Evolutionary conservation across 2,797 vertebrate species (phyloP).

Genomic region (Saxicola maurus): DNA sequence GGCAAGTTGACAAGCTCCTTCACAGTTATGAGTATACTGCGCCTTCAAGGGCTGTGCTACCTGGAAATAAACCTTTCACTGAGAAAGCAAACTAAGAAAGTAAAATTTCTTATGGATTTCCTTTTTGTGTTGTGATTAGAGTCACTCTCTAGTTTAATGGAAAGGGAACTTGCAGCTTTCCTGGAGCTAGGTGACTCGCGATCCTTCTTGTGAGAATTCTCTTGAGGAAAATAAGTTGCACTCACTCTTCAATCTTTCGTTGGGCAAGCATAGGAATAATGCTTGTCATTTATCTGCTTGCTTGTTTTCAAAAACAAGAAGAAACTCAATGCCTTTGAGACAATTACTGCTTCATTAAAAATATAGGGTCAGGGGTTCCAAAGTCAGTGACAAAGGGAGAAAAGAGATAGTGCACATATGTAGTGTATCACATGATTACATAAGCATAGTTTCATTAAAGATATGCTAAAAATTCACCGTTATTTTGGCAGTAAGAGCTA

Average conservation of each 20-base stretch:
- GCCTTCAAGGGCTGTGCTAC: neutral
- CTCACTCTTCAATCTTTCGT: neutral
- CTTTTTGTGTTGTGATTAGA: neutral
- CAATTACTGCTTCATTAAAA: neutral
- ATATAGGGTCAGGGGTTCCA: neutral
- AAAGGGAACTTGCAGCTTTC: neutral
- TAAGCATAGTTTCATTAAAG: neutral
- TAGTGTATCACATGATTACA: neutral
- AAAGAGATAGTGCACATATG: neutral
- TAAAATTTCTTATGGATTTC: neutral
- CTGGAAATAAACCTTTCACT: neutral
- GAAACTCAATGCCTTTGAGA: neutral
- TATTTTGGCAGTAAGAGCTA: neutral
- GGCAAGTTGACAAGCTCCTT: neutral
- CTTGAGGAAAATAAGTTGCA: neutral
- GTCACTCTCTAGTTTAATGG: neutral
- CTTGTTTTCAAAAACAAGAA: neutral
- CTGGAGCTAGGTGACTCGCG: accelerated
- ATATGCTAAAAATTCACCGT: accelerated
- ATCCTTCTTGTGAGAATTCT: neutral
- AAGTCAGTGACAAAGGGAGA: neutral
- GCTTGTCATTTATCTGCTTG: neutral
- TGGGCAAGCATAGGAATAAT: neutral
- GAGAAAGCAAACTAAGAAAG: neutral
- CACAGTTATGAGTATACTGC: neutral